Base-by-base conservation (phyloP, 2,797 vertebrate species). In the Florisuga fusca region DNA sequence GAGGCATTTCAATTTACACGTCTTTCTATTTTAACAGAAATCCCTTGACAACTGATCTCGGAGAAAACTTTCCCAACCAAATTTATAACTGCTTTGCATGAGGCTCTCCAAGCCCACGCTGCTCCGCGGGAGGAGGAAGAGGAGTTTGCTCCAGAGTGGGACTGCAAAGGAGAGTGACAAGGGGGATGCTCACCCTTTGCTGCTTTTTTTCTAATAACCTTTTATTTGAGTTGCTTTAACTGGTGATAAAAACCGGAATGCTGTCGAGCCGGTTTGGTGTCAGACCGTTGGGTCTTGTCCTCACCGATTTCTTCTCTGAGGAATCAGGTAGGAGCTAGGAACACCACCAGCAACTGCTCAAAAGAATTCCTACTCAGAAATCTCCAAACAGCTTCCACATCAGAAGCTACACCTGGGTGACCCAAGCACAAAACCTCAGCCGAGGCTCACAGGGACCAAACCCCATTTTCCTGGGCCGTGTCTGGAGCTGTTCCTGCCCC, bases 21-120 rank as follows among this genome's bases (percentile, higher is more conserved):
- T 87, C 89, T 88, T 86, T 84, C 87, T 92, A 77, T 93, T 96
- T 91, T 92, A 93, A 84, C 62, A 84, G 91, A 75, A 93, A 83
- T 7, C 89, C 94, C 91, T 72, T 90, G 95, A 90, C 95, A 78
- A 78, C 93, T 86, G 71, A 84, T 77, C 69, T 27, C 7, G 66
- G 84, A 82, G 72, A 51, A 75, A 81, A 78, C 72, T 77, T 85
- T 33, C 86, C 73, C 69, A 48, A 76, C 34, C 68, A 48, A 59
- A 74, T 51, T 80, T 66, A 8, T 22, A 74, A 17, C 84, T 67
- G 61, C 93, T 95, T 64, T 34, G 69, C 93, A 86, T 17, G 77
- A 92, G 86, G 84, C 86, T 93, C 11, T 8, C 23, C 5, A 10
- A 83, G 64, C 86, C 95, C 5, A 62, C 27, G 59, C 89, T 7